Evolutionary conservation across 2,888 invertebrate species (phyloP).

Genomic region (Amphimallon solstitiale): DNA sequence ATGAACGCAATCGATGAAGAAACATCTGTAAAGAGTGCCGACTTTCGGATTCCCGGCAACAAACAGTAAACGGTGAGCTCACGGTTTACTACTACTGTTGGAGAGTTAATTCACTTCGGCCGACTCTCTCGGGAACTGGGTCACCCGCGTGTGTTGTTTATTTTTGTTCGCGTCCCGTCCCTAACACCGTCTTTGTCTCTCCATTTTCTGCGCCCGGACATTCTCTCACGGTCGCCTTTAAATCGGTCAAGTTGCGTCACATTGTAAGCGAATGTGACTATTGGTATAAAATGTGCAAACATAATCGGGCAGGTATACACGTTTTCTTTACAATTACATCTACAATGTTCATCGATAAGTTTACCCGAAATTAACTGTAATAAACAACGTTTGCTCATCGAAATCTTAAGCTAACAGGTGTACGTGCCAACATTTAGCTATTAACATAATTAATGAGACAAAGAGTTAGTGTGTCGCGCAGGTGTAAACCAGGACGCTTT

Average conservation of each 20-base stretch:
- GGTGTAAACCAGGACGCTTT: no score
- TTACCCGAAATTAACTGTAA: no score
- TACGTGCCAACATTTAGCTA: no score
- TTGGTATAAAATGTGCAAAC: background rate
- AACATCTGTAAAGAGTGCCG: conserved; percentile 3
- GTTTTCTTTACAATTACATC: background rate
- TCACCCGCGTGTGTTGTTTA: conserved; percentile 26
- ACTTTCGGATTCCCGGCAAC: conserved; percentile 8
- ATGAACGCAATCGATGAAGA: conserved; percentile 8
- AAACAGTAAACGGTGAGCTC: conserved; percentile 19
- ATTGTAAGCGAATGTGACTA: background rate
- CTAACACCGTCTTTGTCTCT: conserved; percentile 15
- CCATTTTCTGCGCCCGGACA: conserved; percentile 11
- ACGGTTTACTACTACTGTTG: conserved; percentile 10
- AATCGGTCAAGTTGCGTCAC: conserved; percentile 13
- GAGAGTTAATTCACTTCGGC: conserved; percentile 17
- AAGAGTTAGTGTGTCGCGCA: no score
- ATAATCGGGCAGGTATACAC: background rate
- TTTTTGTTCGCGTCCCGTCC: conserved; percentile 26
- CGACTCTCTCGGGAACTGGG: conserved; percentile 25
- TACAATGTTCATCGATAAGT: no score
- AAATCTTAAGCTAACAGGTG: no score
- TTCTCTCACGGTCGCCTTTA: conserved; percentile 24
- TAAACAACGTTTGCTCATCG: no score
- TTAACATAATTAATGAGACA: no score